Base-by-base conservation (phyloP, 2,888 invertebrate species). In the Erebia epiphron region DNA sequence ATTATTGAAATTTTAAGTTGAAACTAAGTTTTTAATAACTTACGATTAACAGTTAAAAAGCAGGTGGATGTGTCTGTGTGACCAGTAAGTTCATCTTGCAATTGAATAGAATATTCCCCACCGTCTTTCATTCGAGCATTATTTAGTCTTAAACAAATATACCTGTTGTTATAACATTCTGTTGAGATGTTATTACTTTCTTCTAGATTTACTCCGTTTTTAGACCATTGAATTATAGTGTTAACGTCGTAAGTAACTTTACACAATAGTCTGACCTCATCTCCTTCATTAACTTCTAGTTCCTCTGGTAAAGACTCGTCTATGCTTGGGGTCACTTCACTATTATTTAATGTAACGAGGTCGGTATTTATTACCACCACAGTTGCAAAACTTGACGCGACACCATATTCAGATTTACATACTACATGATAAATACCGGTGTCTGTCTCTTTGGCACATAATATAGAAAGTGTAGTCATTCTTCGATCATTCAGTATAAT, bases 351-450 rank as follows among this genome's bases (percentile, higher is more conserved):
- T 16, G 60, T 54, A 54, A 65, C 64, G 60, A 70, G 46, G 14
- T 73, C 68, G 10, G 71, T 68, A 54, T 77, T 72, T 14, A 75
- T 62, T 2, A 83, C 80, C 41, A 75, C 41, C n/a, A 82, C 80
- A 63, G 76, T 74, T 2, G 79, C 76, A 49, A 77, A 77, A 70
- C 79, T 82, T 13, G 82, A 81, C 11, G 78, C 73, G 18, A 79
- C 62, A 11, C 79, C 79, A 54, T 75, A 67, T 52, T 70, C 67
- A 9, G 80, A 77, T 75, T 75, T 79, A 9, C 73, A 73, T 11
- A 82, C 75, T 5, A 80, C 75, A n/a, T 72, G 77, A 70, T 83
- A 83, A 18, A 80, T 72, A 10, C 81, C 83, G n/a, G 79, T 63
- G 69, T 83, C 83, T 2, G 69, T 74, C n/a, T 73, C 56, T 71